A percentile compares a stretch with the other conserved stretches of the same genome.
Conservation (phyloP, 2,113 vertebrate species). For the Misgurnus mizolepis region DNA sequence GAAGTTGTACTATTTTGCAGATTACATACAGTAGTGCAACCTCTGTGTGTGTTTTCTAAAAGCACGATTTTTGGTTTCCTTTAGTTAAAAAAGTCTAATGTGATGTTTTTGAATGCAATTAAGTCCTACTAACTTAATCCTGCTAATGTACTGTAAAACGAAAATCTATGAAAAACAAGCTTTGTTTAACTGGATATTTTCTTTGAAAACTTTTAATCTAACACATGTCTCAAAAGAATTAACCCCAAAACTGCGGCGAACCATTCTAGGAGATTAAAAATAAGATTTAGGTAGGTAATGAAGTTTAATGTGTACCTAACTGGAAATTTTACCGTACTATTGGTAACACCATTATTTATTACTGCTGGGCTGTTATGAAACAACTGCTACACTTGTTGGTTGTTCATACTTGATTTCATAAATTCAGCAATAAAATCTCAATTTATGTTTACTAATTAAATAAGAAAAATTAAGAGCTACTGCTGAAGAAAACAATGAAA, state of each 20-base stretch:
- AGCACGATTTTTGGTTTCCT: not conserved
- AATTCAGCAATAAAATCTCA: not conserved
- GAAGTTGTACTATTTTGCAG: not conserved
- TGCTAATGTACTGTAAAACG: too few species aligned
- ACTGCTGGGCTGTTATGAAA: not conserved
- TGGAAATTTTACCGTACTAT: not conserved
- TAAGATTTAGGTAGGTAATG: not conserved
- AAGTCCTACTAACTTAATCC: too few species aligned
- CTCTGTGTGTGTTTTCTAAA: slow-evolving; percentile 1
- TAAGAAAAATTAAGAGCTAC: not conserved
- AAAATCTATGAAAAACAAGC: too few species aligned
- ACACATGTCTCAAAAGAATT: not conserved
- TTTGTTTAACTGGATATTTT: not conserved
- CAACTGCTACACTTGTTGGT: not conserved
- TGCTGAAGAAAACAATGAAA: not conserved
- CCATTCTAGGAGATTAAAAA: not conserved
- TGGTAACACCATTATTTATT: not conserved
- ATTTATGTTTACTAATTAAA: not conserved
- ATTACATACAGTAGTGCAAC: not conserved
- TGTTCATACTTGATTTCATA: not conserved
- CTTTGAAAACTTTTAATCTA: not conserved
- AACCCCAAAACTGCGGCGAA: not conserved
- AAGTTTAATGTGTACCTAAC: not conserved
- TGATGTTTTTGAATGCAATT: too few species aligned
- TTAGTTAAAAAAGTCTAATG: too few species aligned